Evolutionary conservation across 2,113 vertebrate species (phyloP).

Genomic region (Pangasianodon hypophthalmus): DNA sequence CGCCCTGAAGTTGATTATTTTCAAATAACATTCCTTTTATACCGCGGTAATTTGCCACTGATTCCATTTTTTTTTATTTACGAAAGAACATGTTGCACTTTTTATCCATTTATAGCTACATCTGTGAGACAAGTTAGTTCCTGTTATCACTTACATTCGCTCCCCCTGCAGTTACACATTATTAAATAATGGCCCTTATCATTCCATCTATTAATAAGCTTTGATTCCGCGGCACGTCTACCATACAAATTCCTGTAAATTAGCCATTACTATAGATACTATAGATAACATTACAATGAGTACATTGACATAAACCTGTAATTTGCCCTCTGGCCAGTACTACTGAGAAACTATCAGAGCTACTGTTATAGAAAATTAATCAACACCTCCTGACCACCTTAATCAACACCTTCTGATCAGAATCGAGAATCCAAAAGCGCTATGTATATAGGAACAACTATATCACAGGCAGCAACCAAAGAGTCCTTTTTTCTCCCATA

Average conservation of each 20-base stretch:
- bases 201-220: not conserved
- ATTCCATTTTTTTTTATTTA: not conserved
- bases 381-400: not conserved
- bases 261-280: not conserved
- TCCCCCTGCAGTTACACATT: not conserved
- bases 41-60: not conserved
- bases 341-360: not conserved
- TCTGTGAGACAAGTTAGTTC: not conserved
- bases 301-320: not conserved
- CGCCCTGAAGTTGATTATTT: not conserved
- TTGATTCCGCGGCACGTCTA: not conserved
- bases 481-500: slow-evolving; percentile 59
- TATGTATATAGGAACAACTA: not conserved
- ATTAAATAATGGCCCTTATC: not conserved
- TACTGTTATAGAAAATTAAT: not conserved
- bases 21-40: not conserved
- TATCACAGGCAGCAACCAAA: not conserved
- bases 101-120: not conserved
- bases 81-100: not conserved
- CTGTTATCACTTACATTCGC: not conserved
- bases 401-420: not conserved
- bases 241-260: not conserved
- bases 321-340: not conserved
- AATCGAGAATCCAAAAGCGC: not conserved
- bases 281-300: not conserved